phyloP scores from a whole-genome alignment of 2,113 vertebrate species.

The Chlamydotis undulata region DNA sequence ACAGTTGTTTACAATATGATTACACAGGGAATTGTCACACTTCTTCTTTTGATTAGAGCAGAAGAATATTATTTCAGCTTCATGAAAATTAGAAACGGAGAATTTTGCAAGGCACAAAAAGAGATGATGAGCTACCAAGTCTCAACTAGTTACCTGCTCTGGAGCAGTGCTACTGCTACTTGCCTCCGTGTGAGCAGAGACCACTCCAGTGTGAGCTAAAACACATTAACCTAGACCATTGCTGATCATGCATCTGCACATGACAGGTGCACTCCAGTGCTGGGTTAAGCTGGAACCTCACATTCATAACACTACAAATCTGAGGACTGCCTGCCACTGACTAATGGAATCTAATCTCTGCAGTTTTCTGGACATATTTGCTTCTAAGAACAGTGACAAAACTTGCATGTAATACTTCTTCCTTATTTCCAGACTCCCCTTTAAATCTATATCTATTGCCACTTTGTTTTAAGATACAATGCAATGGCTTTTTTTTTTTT shows the following conservation, averaged over 20 bases:
- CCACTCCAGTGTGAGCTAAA: neutral
- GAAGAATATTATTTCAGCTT: neutral
- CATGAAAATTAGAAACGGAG: neutral
- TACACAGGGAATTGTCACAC: neutral
- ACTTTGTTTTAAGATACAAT: neutral
- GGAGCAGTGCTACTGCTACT: neutral
- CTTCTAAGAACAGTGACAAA: neutral
- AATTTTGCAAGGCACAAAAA: neutral
- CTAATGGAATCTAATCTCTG: neutral
- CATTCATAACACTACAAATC: accelerated
- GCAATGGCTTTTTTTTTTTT: neutral
- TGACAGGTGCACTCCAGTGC: accelerated
- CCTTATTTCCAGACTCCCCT: neutral
- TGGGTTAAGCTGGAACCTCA: neutral
- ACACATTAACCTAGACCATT: accelerated
- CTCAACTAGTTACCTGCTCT: neutral
- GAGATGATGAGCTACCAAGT: neutral
- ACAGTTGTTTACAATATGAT: neutral
- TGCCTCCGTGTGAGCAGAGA: accelerated
- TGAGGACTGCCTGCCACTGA: neutral
- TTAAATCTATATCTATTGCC: accelerated
- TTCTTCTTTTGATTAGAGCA: neutral
- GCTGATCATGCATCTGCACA: accelerated
- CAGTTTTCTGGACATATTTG: neutral
- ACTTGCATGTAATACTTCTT: neutral